These are phyloP conservation scores for Sycophila texana DNA, from an alignment of 2,888 invertebrate genomes.

Conservation along the genomic window DNA sequence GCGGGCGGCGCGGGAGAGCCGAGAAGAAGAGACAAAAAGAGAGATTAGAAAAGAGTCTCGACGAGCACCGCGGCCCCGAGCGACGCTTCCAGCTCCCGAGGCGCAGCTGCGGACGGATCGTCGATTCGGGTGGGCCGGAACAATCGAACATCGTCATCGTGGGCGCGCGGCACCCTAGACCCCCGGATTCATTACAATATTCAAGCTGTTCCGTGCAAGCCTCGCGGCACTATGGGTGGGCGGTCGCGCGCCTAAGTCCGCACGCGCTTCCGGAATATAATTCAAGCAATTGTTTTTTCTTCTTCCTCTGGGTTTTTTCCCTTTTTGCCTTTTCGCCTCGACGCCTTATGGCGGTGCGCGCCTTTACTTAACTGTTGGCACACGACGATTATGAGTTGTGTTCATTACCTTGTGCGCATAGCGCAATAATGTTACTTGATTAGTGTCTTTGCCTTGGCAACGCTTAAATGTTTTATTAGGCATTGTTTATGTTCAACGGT, in stretches of 20 bases:
- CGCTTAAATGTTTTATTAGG: no score
- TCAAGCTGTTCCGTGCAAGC: no score
- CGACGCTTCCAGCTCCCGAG: background rate
- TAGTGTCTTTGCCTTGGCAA: no score
- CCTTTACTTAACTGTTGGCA: no score
- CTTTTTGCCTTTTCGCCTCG: background rate
- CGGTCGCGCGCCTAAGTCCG: constrained; percentile 17
- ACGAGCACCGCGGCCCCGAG: background rate
- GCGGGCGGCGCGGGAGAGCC: constrained; percentile 13
- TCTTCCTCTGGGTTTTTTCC: background rate
- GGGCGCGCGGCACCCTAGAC: background rate
- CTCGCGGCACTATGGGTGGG: constrained; percentile 25
- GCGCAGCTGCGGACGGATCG: no score
- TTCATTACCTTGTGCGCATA: no score
- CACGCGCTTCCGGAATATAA: constrained; percentile 43
- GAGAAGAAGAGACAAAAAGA: background rate
- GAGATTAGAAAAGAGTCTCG: background rate
- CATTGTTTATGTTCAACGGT: no score
- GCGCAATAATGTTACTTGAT: no score
- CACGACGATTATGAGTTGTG: no score
- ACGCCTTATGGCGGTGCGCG: no score
- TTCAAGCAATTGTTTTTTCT: background rate
- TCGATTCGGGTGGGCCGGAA: constrained; percentile 15
- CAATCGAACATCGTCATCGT: constrained; percentile 25
- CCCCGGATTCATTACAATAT: no score